Conservation (phyloP, 2,888 invertebrate species). For the Pemphredon lugubris region DNA sequence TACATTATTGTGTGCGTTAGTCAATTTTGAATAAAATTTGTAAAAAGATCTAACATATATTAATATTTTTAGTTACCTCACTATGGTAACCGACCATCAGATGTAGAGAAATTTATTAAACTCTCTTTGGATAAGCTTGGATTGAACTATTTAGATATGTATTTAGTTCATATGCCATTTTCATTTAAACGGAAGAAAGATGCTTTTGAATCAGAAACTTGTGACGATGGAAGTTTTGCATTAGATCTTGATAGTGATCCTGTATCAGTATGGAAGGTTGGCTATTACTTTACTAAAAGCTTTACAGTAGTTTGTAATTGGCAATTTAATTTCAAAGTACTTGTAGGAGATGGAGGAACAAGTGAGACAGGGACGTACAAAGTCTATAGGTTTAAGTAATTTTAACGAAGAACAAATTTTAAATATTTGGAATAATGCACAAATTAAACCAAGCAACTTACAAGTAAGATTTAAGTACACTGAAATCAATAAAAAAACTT, state of each 20-base stretch:
- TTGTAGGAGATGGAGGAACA: slow-evolving; percentile 87
- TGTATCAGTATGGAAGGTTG: slow-evolving; percentile 87
- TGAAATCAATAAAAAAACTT: neutral
- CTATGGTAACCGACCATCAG: slow-evolving; percentile 86
- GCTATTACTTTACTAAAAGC: slow-evolving; percentile 14
- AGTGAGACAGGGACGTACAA: slow-evolving; percentile 85
- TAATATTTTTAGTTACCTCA: slow-evolving; percentile 86
- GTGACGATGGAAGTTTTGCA: slow-evolving; percentile 84
- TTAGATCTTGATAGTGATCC: slow-evolving; percentile 86
- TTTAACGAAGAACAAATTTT: slow-evolving; percentile 88
- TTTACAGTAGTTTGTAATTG: neutral
- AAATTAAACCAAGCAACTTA: slow-evolving; percentile 87
- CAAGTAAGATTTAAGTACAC: slow-evolving; percentile 81
- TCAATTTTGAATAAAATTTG: neutral
- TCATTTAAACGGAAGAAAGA: slow-evolving; percentile 84
- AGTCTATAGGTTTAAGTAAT: slow-evolving; percentile 91
- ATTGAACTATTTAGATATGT: slow-evolving; percentile 89
- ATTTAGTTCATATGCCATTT: slow-evolving; percentile 90
- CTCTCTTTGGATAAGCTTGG: slow-evolving; percentile 86
- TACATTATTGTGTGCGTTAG: neutral
- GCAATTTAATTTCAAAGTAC: neutral
- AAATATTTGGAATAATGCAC: slow-evolving; percentile 84
- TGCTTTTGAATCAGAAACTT: slow-evolving; percentile 82
- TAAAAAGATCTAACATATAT: slow-evolving; percentile 1
- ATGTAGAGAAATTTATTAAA: slow-evolving; percentile 86